Conservation (phyloP, 2,888 invertebrate species). For the Prionchulus punctatus region DNA sequence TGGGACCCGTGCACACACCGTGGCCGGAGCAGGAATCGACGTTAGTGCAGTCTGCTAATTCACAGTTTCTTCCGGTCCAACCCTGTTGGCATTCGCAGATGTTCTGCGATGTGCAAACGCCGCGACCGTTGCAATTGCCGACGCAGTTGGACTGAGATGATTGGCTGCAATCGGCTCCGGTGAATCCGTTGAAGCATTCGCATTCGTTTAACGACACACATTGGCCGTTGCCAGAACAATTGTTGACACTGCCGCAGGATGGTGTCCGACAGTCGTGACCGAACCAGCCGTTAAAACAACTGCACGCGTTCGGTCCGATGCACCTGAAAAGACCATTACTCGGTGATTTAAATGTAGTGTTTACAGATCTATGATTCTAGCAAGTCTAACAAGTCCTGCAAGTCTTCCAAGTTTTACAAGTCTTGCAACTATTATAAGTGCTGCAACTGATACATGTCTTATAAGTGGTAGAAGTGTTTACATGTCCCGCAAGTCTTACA, state of each 20-base stretch:
- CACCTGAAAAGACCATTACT: too few species aligned
- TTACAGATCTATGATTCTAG: too few species aligned
- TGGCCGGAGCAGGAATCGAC: not conserved
- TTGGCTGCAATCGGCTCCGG: not conserved
- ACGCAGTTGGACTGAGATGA: not conserved
- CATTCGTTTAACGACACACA: conserved; percentile 10
- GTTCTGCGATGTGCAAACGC: conserved; percentile 10
- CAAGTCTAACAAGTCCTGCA: too few species aligned
- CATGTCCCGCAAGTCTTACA: too few species aligned
- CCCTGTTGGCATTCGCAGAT: conserved; percentile 7
- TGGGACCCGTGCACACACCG: not conserved
- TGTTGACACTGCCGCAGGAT: not conserved
- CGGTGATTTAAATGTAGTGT: too few species aligned
- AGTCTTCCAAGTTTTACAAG: too few species aligned
- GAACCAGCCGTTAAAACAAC: conserved; percentile 9
- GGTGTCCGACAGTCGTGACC: conserved; percentile 1
- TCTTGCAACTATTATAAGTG: too few species aligned
- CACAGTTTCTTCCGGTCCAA: not conserved
- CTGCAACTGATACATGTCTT: too few species aligned
- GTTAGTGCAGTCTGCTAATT: not conserved
- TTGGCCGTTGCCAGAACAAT: conserved; percentile 2
- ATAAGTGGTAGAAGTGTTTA: too few species aligned
- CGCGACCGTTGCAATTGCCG: conserved; percentile 6
- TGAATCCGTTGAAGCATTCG: not conserved
- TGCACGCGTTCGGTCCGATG: conserved; percentile 6